Evolutionary conservation across 2,888 invertebrate species (phyloP).

Genomic region (Eulithis testata): DNA sequence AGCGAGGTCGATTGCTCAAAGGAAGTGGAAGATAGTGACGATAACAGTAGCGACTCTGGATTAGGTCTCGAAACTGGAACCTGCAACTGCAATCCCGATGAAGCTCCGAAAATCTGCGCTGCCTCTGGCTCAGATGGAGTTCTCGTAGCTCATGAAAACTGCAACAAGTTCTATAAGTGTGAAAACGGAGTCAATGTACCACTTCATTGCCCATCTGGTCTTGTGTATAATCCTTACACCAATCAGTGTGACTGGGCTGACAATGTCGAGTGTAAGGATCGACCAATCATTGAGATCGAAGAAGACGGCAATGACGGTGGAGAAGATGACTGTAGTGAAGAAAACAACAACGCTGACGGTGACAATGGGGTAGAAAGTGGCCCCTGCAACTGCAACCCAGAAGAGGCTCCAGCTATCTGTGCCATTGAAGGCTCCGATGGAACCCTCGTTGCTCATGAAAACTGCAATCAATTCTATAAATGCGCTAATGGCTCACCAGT

Average conservation of each 20-base stretch:
- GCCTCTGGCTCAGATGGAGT: constrained; percentile 46
- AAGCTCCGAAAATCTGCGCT: constrained; percentile 48
- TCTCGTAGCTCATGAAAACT: constrained; percentile 55
- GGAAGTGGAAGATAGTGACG: neutral
- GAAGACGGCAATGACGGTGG: constrained; percentile 25
- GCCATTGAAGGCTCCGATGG: constrained; percentile 10
- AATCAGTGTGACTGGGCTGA: constrained; percentile 51
- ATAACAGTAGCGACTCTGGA: neutral
- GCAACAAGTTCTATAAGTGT: constrained; percentile 55
- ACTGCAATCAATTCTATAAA: constrained; percentile 56
- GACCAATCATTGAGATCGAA: constrained; percentile 37
- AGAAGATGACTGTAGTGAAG: constrained; percentile 12
- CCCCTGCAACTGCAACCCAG: constrained; percentile 47
- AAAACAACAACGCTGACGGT: neutral
- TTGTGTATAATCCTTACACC: constrained; percentile 38
- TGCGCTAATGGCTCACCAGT: constrained; percentile 47
- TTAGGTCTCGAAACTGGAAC: constrained; percentile 1
- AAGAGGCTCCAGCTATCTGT: constrained; percentile 37
- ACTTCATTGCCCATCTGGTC: constrained; percentile 31
- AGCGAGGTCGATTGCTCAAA: constrained; percentile 10
- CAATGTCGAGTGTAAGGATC: constrained; percentile 50
- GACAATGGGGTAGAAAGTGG: neutral
- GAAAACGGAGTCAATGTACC: constrained; percentile 42
- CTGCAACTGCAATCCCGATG: constrained; percentile 42
- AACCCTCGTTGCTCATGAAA: constrained; percentile 36